A percentile compares a stretch with the other conserved stretches of the same genome.
Evolutionary conservation across 2,888 invertebrate genomes (phyloP).

Genomic region (Lasioglossum figueresi): DNA sequence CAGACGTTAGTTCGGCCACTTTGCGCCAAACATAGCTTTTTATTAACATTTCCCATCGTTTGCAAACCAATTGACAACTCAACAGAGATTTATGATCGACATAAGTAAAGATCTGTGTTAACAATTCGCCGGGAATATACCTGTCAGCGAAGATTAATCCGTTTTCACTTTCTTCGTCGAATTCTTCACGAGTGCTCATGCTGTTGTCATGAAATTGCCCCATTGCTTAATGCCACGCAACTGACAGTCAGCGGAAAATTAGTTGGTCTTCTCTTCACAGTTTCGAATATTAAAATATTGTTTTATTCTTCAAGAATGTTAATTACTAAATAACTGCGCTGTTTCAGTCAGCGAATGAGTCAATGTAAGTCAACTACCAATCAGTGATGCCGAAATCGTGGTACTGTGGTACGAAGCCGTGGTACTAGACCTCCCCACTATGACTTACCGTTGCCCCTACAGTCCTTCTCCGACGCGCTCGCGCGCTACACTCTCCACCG

Average conservation of each 20-base stretch:
- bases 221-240: constrained; percentile 38
- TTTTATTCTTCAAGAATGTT: not conserved
- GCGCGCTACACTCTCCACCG: too few species aligned
- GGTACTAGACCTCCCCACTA: too few species aligned
- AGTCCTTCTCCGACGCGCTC: too few species aligned
- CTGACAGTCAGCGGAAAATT: not conserved
- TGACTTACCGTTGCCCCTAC: too few species aligned
- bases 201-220: constrained; percentile 51
- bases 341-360: not conserved
- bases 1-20: constrained; percentile 76
- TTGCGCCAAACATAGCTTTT: constrained; percentile 83
- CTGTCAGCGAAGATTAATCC: constrained; percentile 80
- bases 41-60: constrained; percentile 84
- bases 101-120: constrained; percentile 83
- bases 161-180: constrained; percentile 75
- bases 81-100: constrained; percentile 82
- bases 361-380: too few species aligned
- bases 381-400: too few species aligned
- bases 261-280: not conserved
- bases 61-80: constrained; percentile 85
- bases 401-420: too few species aligned
- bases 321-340: not conserved
- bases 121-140: constrained; percentile 85
- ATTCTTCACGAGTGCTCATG: constrained; percentile 46
- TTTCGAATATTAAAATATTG: not conserved